Conservation (phyloP, 2,113 vertebrate genomes). For the Cephalopterus ornatus region DNA sequence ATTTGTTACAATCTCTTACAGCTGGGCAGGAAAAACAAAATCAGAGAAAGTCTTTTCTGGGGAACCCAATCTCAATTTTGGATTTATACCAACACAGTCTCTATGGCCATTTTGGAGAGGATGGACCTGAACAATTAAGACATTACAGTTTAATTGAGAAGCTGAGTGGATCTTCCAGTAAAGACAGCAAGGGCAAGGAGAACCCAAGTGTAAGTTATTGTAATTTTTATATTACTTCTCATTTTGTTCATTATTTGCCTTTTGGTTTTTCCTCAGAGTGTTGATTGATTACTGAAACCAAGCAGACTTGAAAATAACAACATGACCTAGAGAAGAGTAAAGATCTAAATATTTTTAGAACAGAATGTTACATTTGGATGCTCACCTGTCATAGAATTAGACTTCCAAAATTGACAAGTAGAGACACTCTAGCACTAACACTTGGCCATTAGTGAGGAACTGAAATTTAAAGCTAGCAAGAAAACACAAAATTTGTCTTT, state of each 20-base stretch:
- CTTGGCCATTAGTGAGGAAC: not conserved
- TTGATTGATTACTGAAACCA: slow-evolving; percentile 14
- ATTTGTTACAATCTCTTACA: slow-evolving; percentile 27
- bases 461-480: not conserved
- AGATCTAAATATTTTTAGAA: slow-evolving; percentile 11
- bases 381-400: not conserved
- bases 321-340: not conserved
- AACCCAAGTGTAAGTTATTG: slow-evolving; percentile 57
- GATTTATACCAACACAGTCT: slow-evolving; percentile 69
- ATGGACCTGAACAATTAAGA: slow-evolving; percentile 57
- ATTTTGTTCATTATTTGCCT: not conserved
- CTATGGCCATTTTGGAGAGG: slow-evolving; percentile 57
- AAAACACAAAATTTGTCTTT: not conserved
- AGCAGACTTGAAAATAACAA: not conserved
- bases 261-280: not conserved
- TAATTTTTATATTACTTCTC: not conserved
- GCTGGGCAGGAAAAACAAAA: slow-evolving; percentile 57
- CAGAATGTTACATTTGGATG: not conserved
- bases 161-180: slow-evolving; percentile 62
- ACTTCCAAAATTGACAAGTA: not conserved
- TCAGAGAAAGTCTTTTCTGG: slow-evolving; percentile 48
- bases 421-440: not conserved
- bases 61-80: slow-evolving; percentile 60
- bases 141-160: slow-evolving; percentile 67
- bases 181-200: slow-evolving; percentile 53